Evolutionary conservation across 2,113 vertebrate species (phyloP), one percentile per base, ranked within the genome.

Genomic region (Protomyctophum bolini): DNA sequence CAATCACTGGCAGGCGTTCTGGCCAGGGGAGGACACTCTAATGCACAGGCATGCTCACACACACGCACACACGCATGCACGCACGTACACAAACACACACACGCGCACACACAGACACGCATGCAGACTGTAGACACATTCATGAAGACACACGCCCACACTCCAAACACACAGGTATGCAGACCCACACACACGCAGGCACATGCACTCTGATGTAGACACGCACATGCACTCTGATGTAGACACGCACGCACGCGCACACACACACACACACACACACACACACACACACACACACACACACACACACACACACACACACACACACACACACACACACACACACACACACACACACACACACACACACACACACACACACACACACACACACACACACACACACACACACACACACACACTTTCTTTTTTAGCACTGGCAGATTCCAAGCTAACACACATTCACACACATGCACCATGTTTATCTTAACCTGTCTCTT

Each of bases 401-500:
- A 28, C 56, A 52, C 50, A 52, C 9, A 54, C 51, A 54, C 3
- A 54, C 9, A 54, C 10, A 54, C 51, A 54, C 51, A 12, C 8
- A 11, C 2, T 21, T 21, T 21, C 21, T 21, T 21, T 21, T 21
- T 21, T 21, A 21, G 21, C 21, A 21, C 21, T 21, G 21, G 21
- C 21, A 21, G 21, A 21, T 21, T 15, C 8, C 10, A 59, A 15
- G 33, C 33, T 4, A 41, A 41, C 33, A 41, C 33, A 41, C 5
- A 41, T 41, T 4, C 5, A 41, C 33, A 33, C 33, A 41, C 33
- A 41, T 41, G 33, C 33, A 41, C 33, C 33, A 41, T 41, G 90
- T 90, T 88, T 92, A 74, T 92, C 93, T 79, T 86, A 74, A 86
- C 72, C 78, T 81, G 71, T 56, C 63, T 85, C 68, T 74, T 68